Base-by-base conservation (phyloP, 37 sponge, comb jelly and placozoan species). In the Chondrosia reniformis region DNA sequence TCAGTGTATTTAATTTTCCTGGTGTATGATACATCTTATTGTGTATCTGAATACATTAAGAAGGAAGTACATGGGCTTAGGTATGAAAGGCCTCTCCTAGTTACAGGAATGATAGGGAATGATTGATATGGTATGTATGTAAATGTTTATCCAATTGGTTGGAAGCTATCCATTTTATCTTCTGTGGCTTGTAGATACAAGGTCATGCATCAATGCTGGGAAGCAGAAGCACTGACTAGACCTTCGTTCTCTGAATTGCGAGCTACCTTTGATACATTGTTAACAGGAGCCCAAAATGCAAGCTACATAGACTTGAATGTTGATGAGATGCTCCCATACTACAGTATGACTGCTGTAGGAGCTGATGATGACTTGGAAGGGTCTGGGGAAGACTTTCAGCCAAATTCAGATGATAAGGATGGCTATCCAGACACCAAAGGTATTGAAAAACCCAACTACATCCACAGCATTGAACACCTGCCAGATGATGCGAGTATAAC, bases 241-340 rank as follows among this genome's bases (percentile, higher is more conserved):
- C 76, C 76, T 1, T 5, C 54, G 3, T 75, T 75, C 55, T 28
- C 27, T 10, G 76, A 75, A 37, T 55, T 75, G 15, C 28, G 76
- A 54, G 54, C 76, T 31, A 75, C 76, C 19, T 75, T 75, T 30
- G 76, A 75, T 33, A 37, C 28, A 33, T 54, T 75, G 55, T 4
- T 75, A 44, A 39, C 72, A 13, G 42, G 42, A 24, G 72, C 72
- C n/a, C 72, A 69, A 44, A 69, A 69, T 17, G 72, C 31, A 24
- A 69, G 22, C 72, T 85, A 85, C 85, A 85, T 85, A n/a, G 80
- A 61, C 64, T 52, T 85, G 25, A n/a, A 79, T 22, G 73, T 85
- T 28, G 72, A 85, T 57, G 80, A 79, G 9, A 45, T 42, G 78
- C 58, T 71, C 0, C 55, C 65, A 3, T 85, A 79, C 76, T 85